Conservation (phyloP, 2,888 invertebrate species). For the Trichopria drosophilae region DNA sequence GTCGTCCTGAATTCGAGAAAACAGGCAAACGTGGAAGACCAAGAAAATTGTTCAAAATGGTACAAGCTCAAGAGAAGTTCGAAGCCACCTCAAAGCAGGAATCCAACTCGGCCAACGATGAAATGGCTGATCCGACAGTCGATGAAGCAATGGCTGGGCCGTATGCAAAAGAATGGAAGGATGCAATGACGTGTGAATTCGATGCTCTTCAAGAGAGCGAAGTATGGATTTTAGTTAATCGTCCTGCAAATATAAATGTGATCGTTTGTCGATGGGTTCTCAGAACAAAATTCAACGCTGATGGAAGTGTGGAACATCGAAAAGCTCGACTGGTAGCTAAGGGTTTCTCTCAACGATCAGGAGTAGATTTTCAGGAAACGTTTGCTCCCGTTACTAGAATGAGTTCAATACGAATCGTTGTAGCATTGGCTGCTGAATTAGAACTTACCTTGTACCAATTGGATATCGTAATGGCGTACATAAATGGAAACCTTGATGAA, state of each 20-base stretch:
- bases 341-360: neutral
- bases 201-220: slow-evolving; percentile 9
- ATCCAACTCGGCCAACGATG: slow-evolving; percentile 3
- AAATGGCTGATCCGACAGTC: neutral
- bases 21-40: slow-evolving; percentile 11
- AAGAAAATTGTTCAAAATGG: slow-evolving; percentile 2
- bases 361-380: neutral
- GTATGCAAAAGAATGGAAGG: slow-evolving; percentile 12
- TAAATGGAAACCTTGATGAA: slow-evolving; percentile 24
- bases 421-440: slow-evolving; percentile 34
- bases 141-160: slow-evolving; percentile 15
- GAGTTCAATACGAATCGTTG: slow-evolving; percentile 37
- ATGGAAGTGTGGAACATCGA: slow-evolving; percentile 1
- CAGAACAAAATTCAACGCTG: slow-evolving; percentile 5
- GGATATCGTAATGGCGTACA: slow-evolving; percentile 13
- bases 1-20: slow-evolving; percentile 9
- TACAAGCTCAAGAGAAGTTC: neutral
- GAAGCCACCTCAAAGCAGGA: neutral
- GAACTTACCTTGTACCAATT: neutral
- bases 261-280: slow-evolving; percentile 19
- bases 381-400: slow-evolving; percentile 41
- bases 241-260: slow-evolving; percentile 7
- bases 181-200: slow-evolving; percentile 19
- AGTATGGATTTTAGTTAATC: slow-evolving; percentile 12
- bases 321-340: slow-evolving; percentile 3